Evolutionary conservation across 2,888 invertebrate species (phyloP).

Genomic region (Synergus itoensis): DNA sequence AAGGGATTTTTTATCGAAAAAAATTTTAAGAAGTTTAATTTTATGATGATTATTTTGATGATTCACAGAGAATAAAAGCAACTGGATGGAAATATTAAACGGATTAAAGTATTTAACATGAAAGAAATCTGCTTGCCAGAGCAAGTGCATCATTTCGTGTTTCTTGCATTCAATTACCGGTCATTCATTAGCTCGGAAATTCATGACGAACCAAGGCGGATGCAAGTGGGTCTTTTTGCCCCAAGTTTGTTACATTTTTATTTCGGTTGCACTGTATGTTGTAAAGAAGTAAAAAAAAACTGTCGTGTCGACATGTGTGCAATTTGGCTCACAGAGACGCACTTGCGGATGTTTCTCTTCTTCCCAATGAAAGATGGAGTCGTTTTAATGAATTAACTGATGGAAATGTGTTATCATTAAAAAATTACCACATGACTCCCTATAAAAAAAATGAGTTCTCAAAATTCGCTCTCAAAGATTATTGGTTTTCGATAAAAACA

Average conservation of each 20-base stretch:
- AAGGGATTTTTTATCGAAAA: too few species aligned
- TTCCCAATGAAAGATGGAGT: constrained; percentile 44
- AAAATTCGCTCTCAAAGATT: not conserved
- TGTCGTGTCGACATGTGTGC: constrained; percentile 49
- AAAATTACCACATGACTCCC: not conserved
- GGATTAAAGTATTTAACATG: not conserved
- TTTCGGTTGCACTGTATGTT: constrained; percentile 51
- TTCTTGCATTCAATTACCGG: constrained; percentile 12
- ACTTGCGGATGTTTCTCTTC: constrained; percentile 50
- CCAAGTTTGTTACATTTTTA: constrained; percentile 62
- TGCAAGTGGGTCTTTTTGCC: constrained; percentile 61
- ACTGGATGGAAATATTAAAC: not conserved
- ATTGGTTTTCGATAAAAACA: not conserved
- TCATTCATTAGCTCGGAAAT: constrained; percentile 43
- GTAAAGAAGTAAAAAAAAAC: constrained; percentile 44
- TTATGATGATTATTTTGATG: not conserved
- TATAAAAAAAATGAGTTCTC: not conserved
- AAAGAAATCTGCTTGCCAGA: not conserved
- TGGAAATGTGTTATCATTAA: constrained; percentile 7
- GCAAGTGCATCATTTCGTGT: constrained; percentile 25
- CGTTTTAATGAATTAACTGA: constrained; percentile 19
- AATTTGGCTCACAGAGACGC: constrained; percentile 45
- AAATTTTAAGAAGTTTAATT: constrained; percentile 2
- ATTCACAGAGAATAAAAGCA: not conserved
- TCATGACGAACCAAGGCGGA: constrained; percentile 56